phyloP scores from a whole-genome alignment of 2,113 vertebrate genomes.

The Pachycephala philippinensis region DNA sequence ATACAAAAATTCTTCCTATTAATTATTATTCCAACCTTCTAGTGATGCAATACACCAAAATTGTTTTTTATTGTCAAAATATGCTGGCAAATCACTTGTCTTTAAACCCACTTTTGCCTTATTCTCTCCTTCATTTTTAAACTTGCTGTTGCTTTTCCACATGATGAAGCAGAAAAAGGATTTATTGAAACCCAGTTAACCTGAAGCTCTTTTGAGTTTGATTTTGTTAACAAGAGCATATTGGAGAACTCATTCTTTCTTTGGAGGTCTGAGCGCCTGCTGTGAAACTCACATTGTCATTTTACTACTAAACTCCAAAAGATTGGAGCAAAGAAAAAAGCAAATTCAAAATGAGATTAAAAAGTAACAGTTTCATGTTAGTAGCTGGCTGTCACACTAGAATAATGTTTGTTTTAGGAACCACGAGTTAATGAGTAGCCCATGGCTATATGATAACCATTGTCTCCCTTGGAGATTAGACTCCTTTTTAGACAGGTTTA shows the following conservation, averaged over 20 bases:
- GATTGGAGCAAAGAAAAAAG: fast-evolving
- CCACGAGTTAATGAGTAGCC: neutral
- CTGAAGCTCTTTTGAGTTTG: neutral
- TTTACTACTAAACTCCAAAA: neutral
- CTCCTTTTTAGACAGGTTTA: constrained; percentile 4
- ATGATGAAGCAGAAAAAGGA: neutral
- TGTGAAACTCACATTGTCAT: neutral
- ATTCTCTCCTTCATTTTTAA: neutral
- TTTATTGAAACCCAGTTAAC: neutral
- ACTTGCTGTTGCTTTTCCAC: neutral
- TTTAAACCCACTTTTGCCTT: neutral
- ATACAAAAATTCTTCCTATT: neutral
- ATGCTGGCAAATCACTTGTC: neutral
- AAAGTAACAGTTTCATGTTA: neutral
- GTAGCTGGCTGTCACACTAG: neutral
- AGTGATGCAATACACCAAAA: neutral
- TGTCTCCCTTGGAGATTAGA: neutral
- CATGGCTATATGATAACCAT: neutral
- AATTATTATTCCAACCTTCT: neutral
- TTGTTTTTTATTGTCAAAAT: neutral
- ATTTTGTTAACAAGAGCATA: neutral
- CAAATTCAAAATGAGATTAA: neutral
- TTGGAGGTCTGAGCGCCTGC: neutral
- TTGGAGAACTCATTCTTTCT: neutral
- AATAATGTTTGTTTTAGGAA: constrained; percentile 33